phyloP scores from a whole-genome alignment of 2,113 vertebrate genomes.

The Turnix velox region DNA sequence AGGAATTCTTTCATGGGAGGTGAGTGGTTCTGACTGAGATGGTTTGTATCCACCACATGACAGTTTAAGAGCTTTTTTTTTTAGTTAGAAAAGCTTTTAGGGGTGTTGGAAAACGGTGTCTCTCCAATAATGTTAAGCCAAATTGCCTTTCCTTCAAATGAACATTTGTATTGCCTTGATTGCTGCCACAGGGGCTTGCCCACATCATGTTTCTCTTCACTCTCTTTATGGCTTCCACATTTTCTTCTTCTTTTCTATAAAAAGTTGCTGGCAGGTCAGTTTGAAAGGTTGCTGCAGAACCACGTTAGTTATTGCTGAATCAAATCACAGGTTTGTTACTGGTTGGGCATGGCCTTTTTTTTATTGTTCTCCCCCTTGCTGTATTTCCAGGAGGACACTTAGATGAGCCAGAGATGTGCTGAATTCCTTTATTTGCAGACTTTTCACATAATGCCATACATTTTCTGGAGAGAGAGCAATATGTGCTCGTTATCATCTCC shows the following conservation, averaged over 20 bases:
- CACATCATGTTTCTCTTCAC: neutral
- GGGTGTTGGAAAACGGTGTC: neutral
- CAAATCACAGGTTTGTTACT: neutral
- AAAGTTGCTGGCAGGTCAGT: neutral
- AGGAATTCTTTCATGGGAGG: neutral
- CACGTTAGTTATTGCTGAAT: neutral
- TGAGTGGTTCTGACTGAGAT: neutral
- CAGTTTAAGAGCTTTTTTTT: constrained; percentile 7
- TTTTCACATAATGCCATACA: neutral
- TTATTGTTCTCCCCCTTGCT: neutral
- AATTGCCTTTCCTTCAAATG: neutral
- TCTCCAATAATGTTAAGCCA: neutral
- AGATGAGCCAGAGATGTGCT: neutral
- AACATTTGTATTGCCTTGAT: neutral
- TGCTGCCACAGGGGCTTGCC: neutral
- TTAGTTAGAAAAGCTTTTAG: constrained; percentile 30
- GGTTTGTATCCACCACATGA: neutral
- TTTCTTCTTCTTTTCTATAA: neutral
- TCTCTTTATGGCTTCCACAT: neutral
- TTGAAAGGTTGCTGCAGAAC: neutral
- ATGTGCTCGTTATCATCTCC: neutral
- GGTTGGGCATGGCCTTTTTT: neutral
- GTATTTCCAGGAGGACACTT: neutral
- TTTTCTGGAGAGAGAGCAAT: neutral
- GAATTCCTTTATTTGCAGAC: neutral